phyloP scores from a whole-genome alignment of 2,797 vertebrate species.

The Lagodon rhomboides region DNA sequence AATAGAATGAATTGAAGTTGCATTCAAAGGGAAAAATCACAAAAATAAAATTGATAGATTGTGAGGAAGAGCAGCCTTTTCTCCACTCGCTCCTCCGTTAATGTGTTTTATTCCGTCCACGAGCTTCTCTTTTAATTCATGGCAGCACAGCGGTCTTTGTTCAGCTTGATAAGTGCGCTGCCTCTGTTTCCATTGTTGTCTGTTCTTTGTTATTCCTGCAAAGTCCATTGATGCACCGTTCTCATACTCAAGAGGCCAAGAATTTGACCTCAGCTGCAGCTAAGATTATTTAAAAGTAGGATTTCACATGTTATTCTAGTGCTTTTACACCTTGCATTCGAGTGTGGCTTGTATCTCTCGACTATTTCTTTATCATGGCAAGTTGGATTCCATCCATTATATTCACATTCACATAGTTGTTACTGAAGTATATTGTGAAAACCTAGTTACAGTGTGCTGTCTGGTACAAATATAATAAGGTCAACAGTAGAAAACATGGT shows the following conservation, averaged over 20 bases:
- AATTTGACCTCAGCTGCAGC: slow-evolving; percentile 3
- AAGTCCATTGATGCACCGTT: neutral
- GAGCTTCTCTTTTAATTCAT: slow-evolving; percentile 1
- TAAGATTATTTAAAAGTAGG: neutral
- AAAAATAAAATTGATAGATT: slow-evolving; percentile 7
- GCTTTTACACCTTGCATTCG: slow-evolving; percentile 4
- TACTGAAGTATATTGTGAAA: neutral
- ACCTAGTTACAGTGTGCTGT: neutral
- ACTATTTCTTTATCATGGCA: neutral
- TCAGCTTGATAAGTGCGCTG: slow-evolving; percentile 29
- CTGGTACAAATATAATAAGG: neutral
- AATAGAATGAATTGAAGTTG: slow-evolving; percentile 23
- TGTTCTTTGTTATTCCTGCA: slow-evolving; percentile 22
- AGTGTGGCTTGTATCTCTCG: neutral
- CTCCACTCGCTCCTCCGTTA: slow-evolving; percentile 25
- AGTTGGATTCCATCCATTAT: neutral
- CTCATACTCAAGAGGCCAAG: neutral
- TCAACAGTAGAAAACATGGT: neutral
- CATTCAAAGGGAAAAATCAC: slow-evolving; percentile 22
- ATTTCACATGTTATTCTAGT: neutral
- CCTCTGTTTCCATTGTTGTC: slow-evolving; percentile 20
- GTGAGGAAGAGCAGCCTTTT: slow-evolving; percentile 12
- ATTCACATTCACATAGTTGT: neutral
- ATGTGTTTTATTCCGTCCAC: slow-evolving; percentile 27
- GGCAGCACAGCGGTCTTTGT: slow-evolving; percentile 21